These are phyloP conservation scores for Oscheius sp. DNA, from an alignment of 2,888 invertebrate genomes.

Conservation along the genomic window DNA sequence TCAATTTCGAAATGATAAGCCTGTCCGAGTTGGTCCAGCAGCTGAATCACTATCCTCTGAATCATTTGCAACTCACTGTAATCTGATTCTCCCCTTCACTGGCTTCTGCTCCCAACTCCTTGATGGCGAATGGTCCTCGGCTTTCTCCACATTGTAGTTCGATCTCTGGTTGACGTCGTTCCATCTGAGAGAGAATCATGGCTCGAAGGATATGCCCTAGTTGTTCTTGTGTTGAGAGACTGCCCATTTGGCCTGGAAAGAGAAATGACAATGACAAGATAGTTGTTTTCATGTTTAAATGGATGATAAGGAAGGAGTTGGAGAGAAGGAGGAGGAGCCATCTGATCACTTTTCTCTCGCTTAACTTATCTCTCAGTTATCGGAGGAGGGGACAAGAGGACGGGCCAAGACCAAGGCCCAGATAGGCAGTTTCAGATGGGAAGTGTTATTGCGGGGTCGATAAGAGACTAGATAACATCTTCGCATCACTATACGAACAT, in stretches of 20 bases:
- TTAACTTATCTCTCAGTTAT: background rate
- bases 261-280: background rate
- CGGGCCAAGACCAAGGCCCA: background rate
- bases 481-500: constrained; percentile 25
- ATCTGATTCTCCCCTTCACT: constrained; percentile 32
- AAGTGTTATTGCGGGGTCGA: constrained; percentile 30
- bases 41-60: constrained; percentile 19
- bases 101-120: constrained; percentile 20
- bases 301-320: background rate
- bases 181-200: constrained; percentile 1
- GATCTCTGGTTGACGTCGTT: background rate
- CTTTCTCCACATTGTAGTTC: constrained; percentile 34
- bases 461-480: constrained; percentile 22
- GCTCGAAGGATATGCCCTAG: constrained; percentile 5
- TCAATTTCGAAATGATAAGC: constrained; percentile 30
- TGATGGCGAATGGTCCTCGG: constrained; percentile 27
- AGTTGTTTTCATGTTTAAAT: constrained; percentile 21
- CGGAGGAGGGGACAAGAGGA: background rate
- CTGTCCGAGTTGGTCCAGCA: constrained; percentile 41
- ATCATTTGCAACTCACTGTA: constrained; percentile 20
- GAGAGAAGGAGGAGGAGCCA: background rate
- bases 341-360: background rate
- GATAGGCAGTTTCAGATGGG: constrained; percentile 11
- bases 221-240: constrained; percentile 3
- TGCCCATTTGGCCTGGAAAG: background rate